A percentile compares a stretch with the other conserved stretches of the same genome.
phyloP scores from a whole-genome alignment of 2,888 invertebrate species.

The Nymphalis urticae region DNA sequence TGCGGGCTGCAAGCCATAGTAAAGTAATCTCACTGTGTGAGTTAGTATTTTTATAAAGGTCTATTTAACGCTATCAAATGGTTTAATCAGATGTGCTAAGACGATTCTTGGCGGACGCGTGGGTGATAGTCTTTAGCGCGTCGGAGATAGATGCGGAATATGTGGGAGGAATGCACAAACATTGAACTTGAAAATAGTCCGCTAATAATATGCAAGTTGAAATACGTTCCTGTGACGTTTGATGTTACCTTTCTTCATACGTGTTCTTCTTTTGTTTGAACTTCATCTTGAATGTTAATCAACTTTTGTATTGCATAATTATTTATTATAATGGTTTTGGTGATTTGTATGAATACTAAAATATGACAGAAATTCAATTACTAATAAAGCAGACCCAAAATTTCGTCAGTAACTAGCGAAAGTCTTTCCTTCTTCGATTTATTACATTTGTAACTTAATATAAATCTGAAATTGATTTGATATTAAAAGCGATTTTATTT shows the following conservation, averaged over 20 bases:
- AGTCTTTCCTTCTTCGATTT: neutral
- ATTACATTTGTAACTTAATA: neutral
- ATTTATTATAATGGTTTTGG: neutral
- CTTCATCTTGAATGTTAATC: neutral
- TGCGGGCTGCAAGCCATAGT: neutral
- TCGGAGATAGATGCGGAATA: slow-evolving; percentile 18
- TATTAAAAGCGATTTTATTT: neutral
- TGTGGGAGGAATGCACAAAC: slow-evolving; percentile 37
- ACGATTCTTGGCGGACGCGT: slow-evolving; percentile 21
- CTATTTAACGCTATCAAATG: slow-evolving; percentile 5
- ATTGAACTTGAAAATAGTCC: slow-evolving; percentile 37
- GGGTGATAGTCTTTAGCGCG: slow-evolving; percentile 31
- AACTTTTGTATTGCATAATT: neutral
- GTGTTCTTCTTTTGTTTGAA: neutral
- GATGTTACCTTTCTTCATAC: slow-evolving; percentile 7
- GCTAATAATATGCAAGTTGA: slow-evolving; percentile 25
- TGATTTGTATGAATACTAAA: neutral
- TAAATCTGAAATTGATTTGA: neutral
- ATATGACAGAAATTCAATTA: neutral
- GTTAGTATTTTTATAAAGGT: slow-evolving; percentile 23
- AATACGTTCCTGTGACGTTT: slow-evolving; percentile 14
- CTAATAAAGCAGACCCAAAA: neutral
- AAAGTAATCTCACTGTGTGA: slow-evolving; percentile 17
- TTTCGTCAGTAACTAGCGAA: neutral
- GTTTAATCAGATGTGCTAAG: slow-evolving; percentile 5